Evolutionary conservation across 1,140 invertebrate species (phyloP).

Genomic region (Scaptomyza graminum): DNA sequence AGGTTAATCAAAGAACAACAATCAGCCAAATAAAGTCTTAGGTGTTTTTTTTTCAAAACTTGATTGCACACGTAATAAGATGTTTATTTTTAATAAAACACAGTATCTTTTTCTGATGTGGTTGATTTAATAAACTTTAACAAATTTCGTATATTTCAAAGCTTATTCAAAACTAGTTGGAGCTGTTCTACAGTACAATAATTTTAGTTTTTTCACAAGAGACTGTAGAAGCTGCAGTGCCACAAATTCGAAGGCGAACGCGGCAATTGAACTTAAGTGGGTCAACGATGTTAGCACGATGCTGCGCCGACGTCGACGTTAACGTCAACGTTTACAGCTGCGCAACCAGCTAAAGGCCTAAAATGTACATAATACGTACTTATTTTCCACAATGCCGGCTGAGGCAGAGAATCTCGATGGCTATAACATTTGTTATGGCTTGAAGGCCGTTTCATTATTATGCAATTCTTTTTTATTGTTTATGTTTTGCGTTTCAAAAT

Average conservation of each 20-base stretch:
- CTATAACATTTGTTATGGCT: conserved; percentile 1
- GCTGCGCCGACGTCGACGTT: conserved; percentile 46
- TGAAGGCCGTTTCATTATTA: conserved; percentile 6
- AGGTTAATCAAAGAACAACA: background rate
- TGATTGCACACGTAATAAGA: background rate
- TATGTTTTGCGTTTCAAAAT: background rate
- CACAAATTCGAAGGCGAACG: conserved; percentile 46
- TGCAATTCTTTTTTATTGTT: background rate
- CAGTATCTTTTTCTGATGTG: too few relatives aligned
- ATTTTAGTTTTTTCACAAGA: background rate
- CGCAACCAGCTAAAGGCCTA: background rate
- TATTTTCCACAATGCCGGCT: background rate
- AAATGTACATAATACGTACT: background rate
- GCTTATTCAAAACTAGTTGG: background rate
- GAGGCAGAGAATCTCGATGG: background rate
- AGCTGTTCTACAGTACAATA: background rate
- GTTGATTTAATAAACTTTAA: too few relatives aligned
- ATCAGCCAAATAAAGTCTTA: background rate
- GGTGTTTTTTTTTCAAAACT: too few relatives aligned
- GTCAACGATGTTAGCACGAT: conserved; percentile 65
- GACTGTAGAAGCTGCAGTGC: conserved; percentile 8
- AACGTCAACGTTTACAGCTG: background rate
- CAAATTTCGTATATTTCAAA: too few relatives aligned
- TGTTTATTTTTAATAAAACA: too few relatives aligned
- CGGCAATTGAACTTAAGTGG: conserved; percentile 64